A percentile compares a stretch with the other conserved stretches of the same genome.
phyloP scores from a whole-genome alignment of 2,888 invertebrate genomes.

The Chymomyza procnemis region DNA sequence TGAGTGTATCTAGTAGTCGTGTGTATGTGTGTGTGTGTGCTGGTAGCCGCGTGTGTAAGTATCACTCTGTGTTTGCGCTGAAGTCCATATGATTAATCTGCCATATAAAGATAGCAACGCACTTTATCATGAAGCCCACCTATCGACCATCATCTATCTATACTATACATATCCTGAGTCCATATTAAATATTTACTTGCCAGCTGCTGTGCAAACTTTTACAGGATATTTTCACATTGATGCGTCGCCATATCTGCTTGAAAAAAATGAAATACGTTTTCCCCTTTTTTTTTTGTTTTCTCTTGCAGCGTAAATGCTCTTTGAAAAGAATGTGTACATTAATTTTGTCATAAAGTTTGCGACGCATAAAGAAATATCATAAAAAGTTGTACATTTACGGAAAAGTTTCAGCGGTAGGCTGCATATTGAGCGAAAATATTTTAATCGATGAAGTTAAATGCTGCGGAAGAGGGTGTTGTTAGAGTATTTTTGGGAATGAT shows the following conservation, averaged over 20 bases:
- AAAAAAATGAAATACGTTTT: neutral
- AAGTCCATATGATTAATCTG: conserved; percentile 62
- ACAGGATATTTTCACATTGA: neutral
- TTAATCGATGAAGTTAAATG: neutral
- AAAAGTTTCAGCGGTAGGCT: neutral
- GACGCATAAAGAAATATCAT: neutral
- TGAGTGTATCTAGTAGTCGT: conserved; percentile 31
- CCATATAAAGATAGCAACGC: conserved; percentile 49
- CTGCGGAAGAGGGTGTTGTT: no score
- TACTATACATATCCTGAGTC: conserved; percentile 23
- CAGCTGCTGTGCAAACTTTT: conserved; percentile 23
- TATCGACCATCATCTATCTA: neutral
- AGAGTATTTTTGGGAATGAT: no score
- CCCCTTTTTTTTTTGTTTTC: no score
- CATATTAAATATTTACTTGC: conserved; percentile 62
- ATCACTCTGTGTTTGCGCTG: conserved; percentile 6
- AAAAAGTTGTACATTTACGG: neutral
- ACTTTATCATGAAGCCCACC: conserved; percentile 51
- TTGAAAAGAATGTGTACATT: neutral
- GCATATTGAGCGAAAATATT: neutral
- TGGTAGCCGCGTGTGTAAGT: no score
- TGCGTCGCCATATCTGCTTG: neutral
- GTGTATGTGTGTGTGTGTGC: conserved; percentile 1
- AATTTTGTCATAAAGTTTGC: neutral
- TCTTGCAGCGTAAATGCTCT: neutral